Evolutionary conservation across 92 coral and sea anemone genomes (phyloP).

Genomic region (Parazoanthus atlanticus): DNA sequence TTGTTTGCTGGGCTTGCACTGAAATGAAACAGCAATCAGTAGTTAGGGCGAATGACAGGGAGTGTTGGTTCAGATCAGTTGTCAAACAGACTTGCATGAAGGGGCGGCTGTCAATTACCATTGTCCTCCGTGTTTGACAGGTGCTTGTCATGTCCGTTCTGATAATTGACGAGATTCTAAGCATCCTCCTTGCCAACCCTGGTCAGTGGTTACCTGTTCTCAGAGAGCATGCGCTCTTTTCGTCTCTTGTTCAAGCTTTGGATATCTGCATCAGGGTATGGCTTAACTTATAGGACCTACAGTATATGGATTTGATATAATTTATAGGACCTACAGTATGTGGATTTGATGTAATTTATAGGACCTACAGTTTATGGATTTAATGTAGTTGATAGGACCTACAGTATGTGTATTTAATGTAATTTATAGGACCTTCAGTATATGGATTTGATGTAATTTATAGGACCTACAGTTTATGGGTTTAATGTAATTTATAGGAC

Average conservation of each 20-base stretch:
- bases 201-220: constrained; percentile 97
- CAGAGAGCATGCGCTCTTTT: constrained; percentile 97
- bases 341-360: no score
- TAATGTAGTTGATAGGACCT: no score
- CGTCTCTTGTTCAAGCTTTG: constrained; percentile 83
- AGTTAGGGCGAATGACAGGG: background rate
- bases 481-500: no score
- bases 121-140: constrained; percentile 45
- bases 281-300: background rate
- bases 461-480: no score
- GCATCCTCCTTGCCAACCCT: constrained; percentile 85
- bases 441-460: no score
- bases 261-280: constrained; percentile 88
- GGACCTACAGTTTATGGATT: no score
- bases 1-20: background rate
- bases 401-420: no score
- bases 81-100: background rate
- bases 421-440: no score
- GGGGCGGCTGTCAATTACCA: background rate
- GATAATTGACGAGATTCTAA: constrained; percentile 89
- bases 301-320: no score
- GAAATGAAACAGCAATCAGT: background rate
- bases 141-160: constrained; percentile 88
- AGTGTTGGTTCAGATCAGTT: background rate
- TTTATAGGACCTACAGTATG: no score